Evolutionary conservation across 2,888 invertebrate species (phyloP), one percentile per base, ranked within the genome.

Genomic region (Mechanitis messenoides): DNA sequence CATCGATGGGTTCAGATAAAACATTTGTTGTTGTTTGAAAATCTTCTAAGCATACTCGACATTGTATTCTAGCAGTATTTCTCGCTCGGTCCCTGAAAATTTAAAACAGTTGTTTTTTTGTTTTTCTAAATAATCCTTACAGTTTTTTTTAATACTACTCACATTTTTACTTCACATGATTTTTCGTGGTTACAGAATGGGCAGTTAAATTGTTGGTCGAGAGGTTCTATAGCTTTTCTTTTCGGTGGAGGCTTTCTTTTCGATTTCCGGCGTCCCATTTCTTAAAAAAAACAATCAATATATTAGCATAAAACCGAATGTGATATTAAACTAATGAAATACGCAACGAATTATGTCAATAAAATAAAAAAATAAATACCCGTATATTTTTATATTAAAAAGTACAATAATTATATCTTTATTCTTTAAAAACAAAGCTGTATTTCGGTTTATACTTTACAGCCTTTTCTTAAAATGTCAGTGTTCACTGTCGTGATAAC

Each of bases 141-240:
- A 31, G n/a, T 31, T 31, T 2, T 50, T 31, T 11, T 50, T 50
- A 9, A 50, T 9, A 9, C 1, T 63, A 91, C 94, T 91, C 91
- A 98, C 99, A 99, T 97, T 93, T 98, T 98, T 31, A 99, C 99
- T 91, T 99, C 99, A 84, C 99, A 99, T 1, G 98, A 98, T 77
- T 97, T 97, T 85, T 99, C 99, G 81, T 99, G 99, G 85, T 99
- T 99, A 84, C 99, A 99, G 90, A 99, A 99, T 11, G 99, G 99
- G 78, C 99, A 99, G 81, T 98, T 98, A 82, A 99, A 99, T 80
- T 97, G 96, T 62, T 95, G 95, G 80, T 99, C 98, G 60, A 99
- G 89, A 0, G 98, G 97, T 78, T 96, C 94, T 72, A 98, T 97
- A 1, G 95, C 94, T 87, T 98, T 98, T 69, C 95, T 92, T 80